Conservation (phyloP, 2,113 vertebrate genomes). For the Larimichthys crocea region DNA sequence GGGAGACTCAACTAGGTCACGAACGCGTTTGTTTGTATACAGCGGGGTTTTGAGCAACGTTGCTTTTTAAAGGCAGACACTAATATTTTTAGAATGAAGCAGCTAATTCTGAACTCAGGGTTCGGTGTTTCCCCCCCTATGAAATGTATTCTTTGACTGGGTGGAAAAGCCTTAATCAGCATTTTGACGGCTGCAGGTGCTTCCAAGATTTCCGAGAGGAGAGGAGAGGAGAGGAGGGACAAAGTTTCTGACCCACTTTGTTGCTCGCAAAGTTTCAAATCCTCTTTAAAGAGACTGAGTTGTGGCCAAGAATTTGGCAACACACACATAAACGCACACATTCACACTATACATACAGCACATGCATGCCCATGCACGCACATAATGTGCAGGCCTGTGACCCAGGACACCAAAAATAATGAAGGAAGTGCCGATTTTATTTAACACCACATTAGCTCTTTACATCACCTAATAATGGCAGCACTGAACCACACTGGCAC, state of each 20-base stretch:
- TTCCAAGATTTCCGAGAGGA: not conserved
- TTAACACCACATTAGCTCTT: constrained; percentile 64
- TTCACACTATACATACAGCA: no score
- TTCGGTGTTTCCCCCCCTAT: not conserved
- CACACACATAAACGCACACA: not conserved
- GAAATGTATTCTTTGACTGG: not conserved
- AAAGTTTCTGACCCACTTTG: constrained; percentile 81
- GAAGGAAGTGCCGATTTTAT: constrained; percentile 62
- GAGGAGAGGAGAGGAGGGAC: constrained; percentile 35
- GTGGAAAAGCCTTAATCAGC: not conserved
- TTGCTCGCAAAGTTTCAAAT: constrained; percentile 76
- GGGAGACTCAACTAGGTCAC: constrained; percentile 75
- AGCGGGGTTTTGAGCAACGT: constrained; percentile 23
- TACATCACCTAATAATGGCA: constrained; percentile 62
- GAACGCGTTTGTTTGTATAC: constrained; percentile 25
- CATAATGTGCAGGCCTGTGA: constrained; percentile 29
- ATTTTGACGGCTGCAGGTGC: not conserved
- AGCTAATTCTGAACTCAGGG: not conserved
- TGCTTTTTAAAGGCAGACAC: not conserved
- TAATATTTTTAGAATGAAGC: constrained; percentile 12
- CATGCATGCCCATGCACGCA: not conserved
- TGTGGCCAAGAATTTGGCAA: constrained; percentile 47
- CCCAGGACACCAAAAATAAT: constrained; percentile 73
- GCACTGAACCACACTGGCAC: constrained; percentile 54
- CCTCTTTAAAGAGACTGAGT: constrained; percentile 62